Conservation (phyloP, 37 sponge, comb jelly and placozoan species). For the Crambe crambe region DNA sequence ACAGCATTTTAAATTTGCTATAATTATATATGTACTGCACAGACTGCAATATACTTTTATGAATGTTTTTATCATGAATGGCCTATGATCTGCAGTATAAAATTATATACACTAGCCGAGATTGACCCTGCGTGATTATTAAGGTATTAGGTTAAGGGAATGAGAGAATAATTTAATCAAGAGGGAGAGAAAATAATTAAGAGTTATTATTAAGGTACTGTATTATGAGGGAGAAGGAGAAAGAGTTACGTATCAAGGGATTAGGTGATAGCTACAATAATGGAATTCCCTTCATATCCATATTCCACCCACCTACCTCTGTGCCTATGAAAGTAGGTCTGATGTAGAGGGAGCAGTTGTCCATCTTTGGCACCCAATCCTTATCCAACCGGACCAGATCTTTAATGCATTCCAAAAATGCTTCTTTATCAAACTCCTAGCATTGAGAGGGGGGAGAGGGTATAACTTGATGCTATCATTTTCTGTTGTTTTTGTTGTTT, state of each 20-base stretch:
- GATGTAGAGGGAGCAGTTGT: conserved; percentile 90
- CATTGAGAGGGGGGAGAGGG: background rate
- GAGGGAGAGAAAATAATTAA: background rate
- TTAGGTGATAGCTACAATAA: background rate
- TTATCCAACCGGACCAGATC: conserved; percentile 82
- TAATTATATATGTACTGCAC: too few relatives aligned
- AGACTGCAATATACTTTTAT: too few relatives aligned
- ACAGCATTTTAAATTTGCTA: too few relatives aligned
- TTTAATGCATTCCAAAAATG: conserved; percentile 87
- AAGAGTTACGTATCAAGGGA: background rate
- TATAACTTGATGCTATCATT: too few relatives aligned
- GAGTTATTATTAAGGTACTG: background rate
- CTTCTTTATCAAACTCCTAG: conserved; percentile 84
- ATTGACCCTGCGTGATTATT: too few relatives aligned
- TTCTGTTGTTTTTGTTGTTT: background rate
- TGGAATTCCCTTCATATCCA: too few relatives aligned
- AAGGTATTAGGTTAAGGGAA: too few relatives aligned
- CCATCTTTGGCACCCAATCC: conserved; percentile 85
- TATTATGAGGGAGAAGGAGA: background rate
- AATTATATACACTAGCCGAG: too few relatives aligned
- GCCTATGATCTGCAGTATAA: too few relatives aligned
- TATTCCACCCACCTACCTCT: conserved; percentile 59
- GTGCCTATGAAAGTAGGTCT: conserved; percentile 95
- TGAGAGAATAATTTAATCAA: background rate
- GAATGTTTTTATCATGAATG: background rate